A percentile compares a stretch with the other conserved stretches of the same genome.
Evolutionary conservation across 2,797 vertebrate genomes (phyloP).

Genomic region (Margarornis squamiger): DNA sequence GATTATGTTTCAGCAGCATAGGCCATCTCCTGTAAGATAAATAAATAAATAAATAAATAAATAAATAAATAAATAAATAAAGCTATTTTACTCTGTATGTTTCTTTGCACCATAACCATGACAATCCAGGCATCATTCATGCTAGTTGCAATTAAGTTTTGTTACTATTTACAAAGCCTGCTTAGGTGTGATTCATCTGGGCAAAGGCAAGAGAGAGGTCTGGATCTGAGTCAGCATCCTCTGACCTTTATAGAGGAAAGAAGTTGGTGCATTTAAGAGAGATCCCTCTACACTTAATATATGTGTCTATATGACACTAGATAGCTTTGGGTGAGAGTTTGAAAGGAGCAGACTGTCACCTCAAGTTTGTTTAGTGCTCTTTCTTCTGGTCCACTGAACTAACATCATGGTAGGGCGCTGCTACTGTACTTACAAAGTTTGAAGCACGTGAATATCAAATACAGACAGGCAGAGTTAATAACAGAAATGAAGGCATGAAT

Average conservation of each 20-base stretch:
- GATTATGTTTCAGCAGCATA: not conserved
- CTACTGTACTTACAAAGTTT: constrained; percentile 18
- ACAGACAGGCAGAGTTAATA: not conserved
- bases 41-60: not conserved
- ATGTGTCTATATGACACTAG: rapidly evolving
- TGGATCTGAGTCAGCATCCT: constrained; percentile 19
- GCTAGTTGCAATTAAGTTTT: not conserved
- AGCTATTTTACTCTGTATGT: not conserved
- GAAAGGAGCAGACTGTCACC: not conserved
- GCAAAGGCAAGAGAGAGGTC: not conserved
- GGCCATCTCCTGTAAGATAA: not conserved
- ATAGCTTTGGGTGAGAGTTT: not conserved
- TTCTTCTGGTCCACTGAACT: not conserved
- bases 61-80: not conserved
- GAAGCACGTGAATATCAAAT: not conserved
- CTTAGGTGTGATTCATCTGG: constrained; percentile 12
- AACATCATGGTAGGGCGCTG: not conserved
- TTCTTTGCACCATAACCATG: not conserved
- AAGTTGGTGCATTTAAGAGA: not conserved
- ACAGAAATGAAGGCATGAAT: constrained; percentile 53
- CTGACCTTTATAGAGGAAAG: not conserved
- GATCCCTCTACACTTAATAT: not conserved
- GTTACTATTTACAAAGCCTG: not conserved
- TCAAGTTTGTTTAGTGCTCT: not conserved
- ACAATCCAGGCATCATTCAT: not conserved